Base-by-base conservation (phyloP, 2,113 vertebrate species). In the Callorhinus ursinus region DNA sequence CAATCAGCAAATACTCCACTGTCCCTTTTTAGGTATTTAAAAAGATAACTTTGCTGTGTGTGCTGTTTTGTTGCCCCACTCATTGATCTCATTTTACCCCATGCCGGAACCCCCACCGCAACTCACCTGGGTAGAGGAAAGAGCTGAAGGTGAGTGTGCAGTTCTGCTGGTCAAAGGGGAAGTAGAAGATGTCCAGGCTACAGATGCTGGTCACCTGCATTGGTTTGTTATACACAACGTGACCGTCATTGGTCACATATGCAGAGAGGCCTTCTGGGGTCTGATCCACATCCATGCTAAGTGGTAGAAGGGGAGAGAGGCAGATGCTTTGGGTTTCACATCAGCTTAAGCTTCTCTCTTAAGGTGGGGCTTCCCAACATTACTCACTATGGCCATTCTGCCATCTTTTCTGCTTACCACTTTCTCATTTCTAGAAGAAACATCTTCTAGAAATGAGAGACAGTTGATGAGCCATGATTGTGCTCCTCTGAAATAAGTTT, bases 121-220 rank as follows among this genome's bases (percentile, higher is more conserved):
- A 99, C 96, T 99, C 98, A 79, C 99, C 99, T 82, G 99, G 99
- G 94, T 99, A 99, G 99, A 99, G 99, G 98, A 99, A 99, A 93
- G 99, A 99, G 36, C 99, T 99, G 51, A 99, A 99, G 42, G 99
- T 99, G 69, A 99, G 98, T 13, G 98, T 98, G 96, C 99, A 99
- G 92, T 99, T 98, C 92, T 95, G 76, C 19, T 95, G 93, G 84
- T 96, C 90, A 49, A 95, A 96, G 63, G 85, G 95, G 92, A 99
- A 99, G 97, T 98, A 99, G 98, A 99, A 99, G 97, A 99, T 99
- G 92, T 99, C 95, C 97, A 99, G 98, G 97, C 99, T 99, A 97
- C 99, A 99, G 96, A 99, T 98, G 6, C 99, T 99, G 95, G 99
- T 99, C 0, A 99, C 98, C 33, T 98, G 95, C 95, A 99, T 94